Percentiles rank a stretch among this genome's conserved stretches.
Conservation (phyloP, 2,888 invertebrate species). For the Antitype chi region DNA sequence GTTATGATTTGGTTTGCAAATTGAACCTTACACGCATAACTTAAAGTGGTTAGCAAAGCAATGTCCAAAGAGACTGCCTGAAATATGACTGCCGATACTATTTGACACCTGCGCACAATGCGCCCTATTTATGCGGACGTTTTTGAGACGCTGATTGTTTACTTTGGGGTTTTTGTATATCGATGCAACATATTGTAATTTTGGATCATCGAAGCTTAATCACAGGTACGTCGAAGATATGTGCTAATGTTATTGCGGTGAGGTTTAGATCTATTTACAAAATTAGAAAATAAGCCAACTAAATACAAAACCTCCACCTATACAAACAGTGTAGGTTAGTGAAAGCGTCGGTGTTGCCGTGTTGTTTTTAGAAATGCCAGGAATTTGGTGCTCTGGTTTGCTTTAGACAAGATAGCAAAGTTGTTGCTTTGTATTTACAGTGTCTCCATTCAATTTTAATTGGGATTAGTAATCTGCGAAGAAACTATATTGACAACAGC, state of each 20-base stretch:
- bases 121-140: too few relatives aligned
- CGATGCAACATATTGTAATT: neutral
- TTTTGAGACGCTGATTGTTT: too few relatives aligned
- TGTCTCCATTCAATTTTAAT: neutral
- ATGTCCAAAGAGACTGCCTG: too few relatives aligned
- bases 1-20: too few relatives aligned
- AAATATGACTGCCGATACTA: too few relatives aligned
- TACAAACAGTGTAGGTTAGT: constrained; percentile 41
- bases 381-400: constrained; percentile 17
- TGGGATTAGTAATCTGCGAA: neutral
- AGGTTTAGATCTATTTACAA: constrained; percentile 49
- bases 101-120: too few relatives aligned
- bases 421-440: neutral
- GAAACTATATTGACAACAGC: neutral
- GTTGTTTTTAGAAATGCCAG: constrained; percentile 38
- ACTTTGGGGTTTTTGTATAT: too few relatives aligned
- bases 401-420: neutral
- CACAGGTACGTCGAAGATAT: constrained; percentile 13
- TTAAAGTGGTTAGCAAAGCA: too few relatives aligned
- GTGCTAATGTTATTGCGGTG: constrained; percentile 51
- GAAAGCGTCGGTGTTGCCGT: constrained; percentile 57
- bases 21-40: too few relatives aligned
- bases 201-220: constrained; percentile 34
- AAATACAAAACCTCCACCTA: constrained; percentile 41
- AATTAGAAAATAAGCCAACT: constrained; percentile 46